Evolutionary conservation across 2,797 vertebrate species (phyloP), one percentile per base, ranked within the genome.

Genomic region (Poecilia picta): DNA sequence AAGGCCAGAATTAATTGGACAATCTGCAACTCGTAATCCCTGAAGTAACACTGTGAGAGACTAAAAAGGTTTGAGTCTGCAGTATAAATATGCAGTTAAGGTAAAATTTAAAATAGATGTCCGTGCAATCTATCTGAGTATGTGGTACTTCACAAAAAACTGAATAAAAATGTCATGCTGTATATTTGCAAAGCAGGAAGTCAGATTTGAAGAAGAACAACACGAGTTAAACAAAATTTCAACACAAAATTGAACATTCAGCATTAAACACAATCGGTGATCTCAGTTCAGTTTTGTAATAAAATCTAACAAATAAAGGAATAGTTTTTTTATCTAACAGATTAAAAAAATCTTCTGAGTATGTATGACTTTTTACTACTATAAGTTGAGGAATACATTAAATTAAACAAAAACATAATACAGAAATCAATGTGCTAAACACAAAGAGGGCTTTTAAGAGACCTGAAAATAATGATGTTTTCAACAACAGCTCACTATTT

Each of bases 21-120:
- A 28, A 33, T 18, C 6, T 16, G 59, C 16, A 0, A 33, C 0
- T 0, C 31, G 3, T 31, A 36, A 36, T 64, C 3, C 31, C 5
- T 64, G 7, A 64, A 64, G 59, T 8, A 64, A 64, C 5, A 64
- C 16, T 36, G 31, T 20, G 31, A 64, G 31, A 36, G 3, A 1
- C 31, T 36, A 8, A 20, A 20, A 64, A 64, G 31, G 20, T 36
- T 64, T 64, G 31, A 36, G 8, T 36, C 59, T 33, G 6, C 5
- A 62, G 15, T 62, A 62, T 33, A 62, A 62, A 62, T 5, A 64
- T 64, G 8, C 62, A 36, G 59, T 36, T 36, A 20, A 20, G 59
- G 16, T 18, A 33, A 64, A 20, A 20, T 64, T 36, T 64, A 36
- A 64, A 36, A 36, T 64, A 64, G 3, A 64, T 64, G 33, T 20